phyloP scores from a whole-genome alignment of 2,797 vertebrate genomes.

The Anisognathus igniventris region DNA sequence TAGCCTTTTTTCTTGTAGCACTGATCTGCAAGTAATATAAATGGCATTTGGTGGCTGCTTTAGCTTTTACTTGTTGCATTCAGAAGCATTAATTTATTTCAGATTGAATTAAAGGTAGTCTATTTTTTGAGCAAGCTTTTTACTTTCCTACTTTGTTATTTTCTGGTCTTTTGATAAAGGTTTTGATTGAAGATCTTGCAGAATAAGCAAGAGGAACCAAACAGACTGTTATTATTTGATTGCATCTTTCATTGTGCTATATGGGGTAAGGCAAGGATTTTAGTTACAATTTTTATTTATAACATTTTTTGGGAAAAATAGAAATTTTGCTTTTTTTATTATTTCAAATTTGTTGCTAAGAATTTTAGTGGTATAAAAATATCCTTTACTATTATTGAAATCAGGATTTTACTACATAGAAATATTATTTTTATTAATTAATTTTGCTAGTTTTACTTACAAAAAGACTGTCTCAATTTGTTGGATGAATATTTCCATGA shows the following conservation, averaged over 20 bases:
- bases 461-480: background rate
- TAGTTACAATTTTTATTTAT: background rate
- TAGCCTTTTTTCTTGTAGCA: background rate
- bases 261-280: background rate
- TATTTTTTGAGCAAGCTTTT: background rate
- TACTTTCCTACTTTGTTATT: background rate
- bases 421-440: background rate
- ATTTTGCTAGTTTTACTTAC: background rate
- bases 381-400: background rate
- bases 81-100: background rate
- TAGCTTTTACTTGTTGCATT: background rate
- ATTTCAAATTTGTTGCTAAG: background rate
- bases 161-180: background rate
- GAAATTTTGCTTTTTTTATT: background rate
- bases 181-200: background rate
- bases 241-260: background rate
- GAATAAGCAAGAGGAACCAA: background rate
- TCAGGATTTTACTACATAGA: background rate
- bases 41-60: background rate
- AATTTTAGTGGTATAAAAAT: background rate
- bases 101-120: background rate
- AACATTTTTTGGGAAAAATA: background rate
- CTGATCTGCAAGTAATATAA: background rate
- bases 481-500: background rate
- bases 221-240: background rate